Percentiles rank a stretch among this genome's conserved stretches.
These are phyloP conservation scores for Talpa occidentalis DNA, from an alignment of 2,113 vertebrate genomes.

Conservation along the genomic window DNA sequence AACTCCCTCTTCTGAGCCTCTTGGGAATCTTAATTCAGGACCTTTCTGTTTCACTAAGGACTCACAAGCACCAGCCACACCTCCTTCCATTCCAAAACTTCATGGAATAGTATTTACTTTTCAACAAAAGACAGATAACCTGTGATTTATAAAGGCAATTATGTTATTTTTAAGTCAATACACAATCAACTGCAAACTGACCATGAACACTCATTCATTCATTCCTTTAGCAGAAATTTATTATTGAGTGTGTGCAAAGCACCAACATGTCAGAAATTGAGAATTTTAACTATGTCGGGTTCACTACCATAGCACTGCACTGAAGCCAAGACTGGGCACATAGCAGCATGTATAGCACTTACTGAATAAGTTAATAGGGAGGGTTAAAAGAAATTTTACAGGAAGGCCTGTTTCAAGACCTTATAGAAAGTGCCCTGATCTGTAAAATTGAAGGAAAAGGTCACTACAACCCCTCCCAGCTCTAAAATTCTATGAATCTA, in stretches of 20 bases:
- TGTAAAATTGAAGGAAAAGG: background rate
- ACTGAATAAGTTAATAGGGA: constrained; percentile 4
- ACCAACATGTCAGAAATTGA: background rate
- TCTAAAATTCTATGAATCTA: background rate
- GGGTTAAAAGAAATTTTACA: background rate
- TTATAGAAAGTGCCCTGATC: background rate
- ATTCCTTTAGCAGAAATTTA: background rate
- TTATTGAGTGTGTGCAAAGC: background rate
- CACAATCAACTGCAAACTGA: background rate
- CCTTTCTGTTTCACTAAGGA: background rate
- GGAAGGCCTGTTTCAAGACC: background rate
- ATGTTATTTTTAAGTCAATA: constrained; percentile 11
- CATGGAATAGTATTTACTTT: constrained; percentile 23
- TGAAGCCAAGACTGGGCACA: background rate
- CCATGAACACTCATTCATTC: background rate
- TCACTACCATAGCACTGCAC: background rate
- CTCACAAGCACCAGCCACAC: background rate
- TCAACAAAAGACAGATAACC: background rate
- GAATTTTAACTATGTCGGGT: background rate
- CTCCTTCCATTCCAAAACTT: background rate
- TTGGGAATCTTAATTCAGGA: background rate
- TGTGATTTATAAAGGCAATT: background rate
- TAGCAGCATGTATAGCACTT: background rate
- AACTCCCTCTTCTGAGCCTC: background rate
- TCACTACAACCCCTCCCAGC: background rate